Percentiles rank a stretch among this genome's conserved stretches.
Evolutionary conservation across 2,888 invertebrate species (phyloP).

Genomic region (Acanthacorydalis orientalis): DNA sequence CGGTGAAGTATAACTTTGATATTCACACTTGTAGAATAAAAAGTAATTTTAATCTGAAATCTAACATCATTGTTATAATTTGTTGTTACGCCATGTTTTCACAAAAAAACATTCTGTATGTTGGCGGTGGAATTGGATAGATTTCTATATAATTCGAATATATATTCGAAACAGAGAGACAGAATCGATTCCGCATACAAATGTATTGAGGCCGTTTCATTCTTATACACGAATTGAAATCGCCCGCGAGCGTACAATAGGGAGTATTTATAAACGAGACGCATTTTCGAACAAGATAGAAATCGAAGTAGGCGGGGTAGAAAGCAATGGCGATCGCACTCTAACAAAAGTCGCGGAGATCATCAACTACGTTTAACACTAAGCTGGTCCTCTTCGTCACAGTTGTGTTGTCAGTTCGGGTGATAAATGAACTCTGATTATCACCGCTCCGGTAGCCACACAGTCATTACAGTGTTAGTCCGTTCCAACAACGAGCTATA

Average conservation of each 20-base stretch:
- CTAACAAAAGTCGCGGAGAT: no score
- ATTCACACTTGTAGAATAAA: not conserved
- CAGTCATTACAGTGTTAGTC: not conserved
- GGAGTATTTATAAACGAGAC: no score
- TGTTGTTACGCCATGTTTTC: not conserved
- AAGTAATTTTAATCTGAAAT: not conserved
- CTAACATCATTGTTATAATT: not conserved
- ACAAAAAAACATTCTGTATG: not conserved
- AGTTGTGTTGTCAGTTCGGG: not conserved
- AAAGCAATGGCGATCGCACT: no score
- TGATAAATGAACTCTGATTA: slow-evolving; percentile 5
- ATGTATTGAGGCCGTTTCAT: no score
- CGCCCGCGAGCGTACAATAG: no score
- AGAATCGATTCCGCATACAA: no score
- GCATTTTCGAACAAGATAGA: no score
- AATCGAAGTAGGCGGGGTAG: no score
- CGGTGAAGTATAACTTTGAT: no score
- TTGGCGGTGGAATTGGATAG: not conserved
- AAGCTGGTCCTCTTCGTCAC: not conserved
- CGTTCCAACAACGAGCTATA: not conserved
- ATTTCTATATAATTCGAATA: no score
- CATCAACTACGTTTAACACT: not conserved
- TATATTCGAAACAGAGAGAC: no score
- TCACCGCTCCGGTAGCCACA: slow-evolving; percentile 4
- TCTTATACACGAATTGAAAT: no score